A percentile compares a stretch with the other conserved stretches of the same genome.
Evolutionary conservation across 2,113 vertebrate genomes (phyloP).

Genomic region (Sula dactylatra): DNA sequence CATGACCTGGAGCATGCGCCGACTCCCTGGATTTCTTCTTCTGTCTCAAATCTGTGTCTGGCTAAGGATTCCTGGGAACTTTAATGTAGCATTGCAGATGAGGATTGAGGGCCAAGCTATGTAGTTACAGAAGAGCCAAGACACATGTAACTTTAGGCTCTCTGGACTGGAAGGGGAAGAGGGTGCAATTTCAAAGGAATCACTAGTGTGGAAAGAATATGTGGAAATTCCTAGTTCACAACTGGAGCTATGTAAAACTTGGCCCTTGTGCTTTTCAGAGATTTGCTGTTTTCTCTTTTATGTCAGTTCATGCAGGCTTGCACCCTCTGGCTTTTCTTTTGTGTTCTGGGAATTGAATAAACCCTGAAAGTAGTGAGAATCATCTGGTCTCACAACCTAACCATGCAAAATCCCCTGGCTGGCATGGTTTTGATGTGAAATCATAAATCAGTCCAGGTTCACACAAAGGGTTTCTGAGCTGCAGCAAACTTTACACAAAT

Average conservation of each 20-base stretch:
- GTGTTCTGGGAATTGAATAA: constrained; percentile 49
- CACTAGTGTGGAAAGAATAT: constrained; percentile 48
- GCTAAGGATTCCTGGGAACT: neutral
- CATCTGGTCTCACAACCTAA: constrained; percentile 50
- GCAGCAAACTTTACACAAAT: neutral
- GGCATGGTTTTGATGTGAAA: constrained; percentile 39
- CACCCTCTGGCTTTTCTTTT: constrained; percentile 58
- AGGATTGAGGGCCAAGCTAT: neutral
- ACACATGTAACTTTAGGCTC: neutral
- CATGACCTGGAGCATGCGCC: neutral
- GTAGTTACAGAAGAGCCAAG: neutral
- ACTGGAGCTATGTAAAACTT: constrained; percentile 45
- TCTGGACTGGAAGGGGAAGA: constrained; percentile 15
- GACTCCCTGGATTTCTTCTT: neutral
- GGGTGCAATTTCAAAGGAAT: constrained; percentile 39
- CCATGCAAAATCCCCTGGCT: constrained; percentile 38
- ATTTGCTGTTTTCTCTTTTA: constrained; percentile 55
- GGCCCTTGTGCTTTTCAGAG: constrained; percentile 25
- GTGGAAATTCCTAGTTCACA: constrained; percentile 49
- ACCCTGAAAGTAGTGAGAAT: constrained; percentile 43
- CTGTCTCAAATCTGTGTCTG: neutral
- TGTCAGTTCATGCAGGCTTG: constrained; percentile 24
- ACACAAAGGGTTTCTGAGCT: constrained; percentile 28
- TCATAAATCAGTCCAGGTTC: constrained; percentile 42
- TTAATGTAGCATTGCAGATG: neutral